phyloP scores from a whole-genome alignment of 2,888 invertebrate genomes.

The Rhopalosiphum nymphaeae region DNA sequence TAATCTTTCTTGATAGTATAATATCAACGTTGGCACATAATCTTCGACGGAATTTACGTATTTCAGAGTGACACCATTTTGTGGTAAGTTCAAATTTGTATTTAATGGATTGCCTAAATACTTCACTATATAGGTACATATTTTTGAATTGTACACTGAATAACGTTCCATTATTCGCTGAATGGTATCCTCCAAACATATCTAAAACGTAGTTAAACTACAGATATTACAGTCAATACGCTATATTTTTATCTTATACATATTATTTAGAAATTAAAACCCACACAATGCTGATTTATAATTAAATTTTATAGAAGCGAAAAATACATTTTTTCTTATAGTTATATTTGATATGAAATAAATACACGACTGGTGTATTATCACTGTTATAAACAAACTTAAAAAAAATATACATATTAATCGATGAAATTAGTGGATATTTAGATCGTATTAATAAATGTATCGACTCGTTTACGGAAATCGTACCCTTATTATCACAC shows the following conservation, averaged over 20 bases:
- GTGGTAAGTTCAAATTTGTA: background rate
- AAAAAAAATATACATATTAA: background rate
- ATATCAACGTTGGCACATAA: constrained; percentile 37
- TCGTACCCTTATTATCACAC: constrained; percentile 21
- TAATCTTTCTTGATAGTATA: background rate
- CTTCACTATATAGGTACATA: background rate
- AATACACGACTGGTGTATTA: background rate
- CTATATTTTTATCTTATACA: background rate
- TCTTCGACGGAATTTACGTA: background rate
- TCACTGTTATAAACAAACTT: background rate
- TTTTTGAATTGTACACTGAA: background rate
- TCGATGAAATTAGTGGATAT: background rate
- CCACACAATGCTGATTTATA: background rate
- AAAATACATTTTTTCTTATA: too few species aligned
- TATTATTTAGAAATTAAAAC: background rate
- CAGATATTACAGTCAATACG: background rate
- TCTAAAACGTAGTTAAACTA: background rate
- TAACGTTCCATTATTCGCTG: constrained; percentile 33
- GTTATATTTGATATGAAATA: background rate
- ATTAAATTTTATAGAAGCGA: background rate
- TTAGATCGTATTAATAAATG: background rate
- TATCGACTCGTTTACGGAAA: too few species aligned
- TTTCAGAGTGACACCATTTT: constrained; percentile 11
- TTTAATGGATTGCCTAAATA: background rate
- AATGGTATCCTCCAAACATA: constrained; percentile 38